Percentiles rank a stretch among this genome's conserved stretches.
Evolutionary conservation across 1,140 invertebrate genomes (phyloP).

Genomic region (Drosophila serrata): DNA sequence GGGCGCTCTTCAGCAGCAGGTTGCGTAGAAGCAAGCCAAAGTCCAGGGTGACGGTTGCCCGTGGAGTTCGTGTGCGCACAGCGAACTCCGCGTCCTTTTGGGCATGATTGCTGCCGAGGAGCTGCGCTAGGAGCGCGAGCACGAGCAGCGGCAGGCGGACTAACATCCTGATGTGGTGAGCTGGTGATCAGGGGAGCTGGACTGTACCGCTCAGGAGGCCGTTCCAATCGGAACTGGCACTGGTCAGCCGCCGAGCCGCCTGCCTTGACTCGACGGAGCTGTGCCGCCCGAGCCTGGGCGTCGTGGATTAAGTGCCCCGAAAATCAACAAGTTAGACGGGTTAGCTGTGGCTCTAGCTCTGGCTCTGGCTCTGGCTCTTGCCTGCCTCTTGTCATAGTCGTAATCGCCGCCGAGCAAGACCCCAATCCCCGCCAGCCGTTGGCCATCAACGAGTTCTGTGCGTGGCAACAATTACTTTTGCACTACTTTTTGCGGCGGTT

Average conservation of each 20-base stretch:
- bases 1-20: constrained; percentile 67
- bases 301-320: constrained; percentile 67
- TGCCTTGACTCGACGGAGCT: constrained; percentile 50
- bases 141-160: constrained; percentile 18
- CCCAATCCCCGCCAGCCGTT: constrained; percentile 1
- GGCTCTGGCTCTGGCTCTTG: constrained; percentile 7
- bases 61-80: background rate
- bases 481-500: constrained; percentile 68
- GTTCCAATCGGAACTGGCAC: constrained; percentile 73
- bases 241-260: constrained; percentile 29
- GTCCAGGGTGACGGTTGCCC: constrained; percentile 61
- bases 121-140: constrained; percentile 8
- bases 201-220: constrained; percentile 47
- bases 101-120: constrained; percentile 7
- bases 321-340: constrained; percentile 75
- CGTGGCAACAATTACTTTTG: constrained; percentile 81
- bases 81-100: background rate
- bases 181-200: constrained; percentile 1
- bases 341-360: constrained; percentile 26
- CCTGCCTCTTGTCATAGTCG: constrained; percentile 6
- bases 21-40: constrained; percentile 66
- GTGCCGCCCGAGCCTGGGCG: constrained; percentile 26
- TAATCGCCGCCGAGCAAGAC: constrained; percentile 1
- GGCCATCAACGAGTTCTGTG: constrained; percentile 61
- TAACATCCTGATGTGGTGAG: constrained; percentile 42